Conservation (phyloP, 37 sponge, comb jelly and placozoan genomes). For the Tethya wilhelma region DNA sequence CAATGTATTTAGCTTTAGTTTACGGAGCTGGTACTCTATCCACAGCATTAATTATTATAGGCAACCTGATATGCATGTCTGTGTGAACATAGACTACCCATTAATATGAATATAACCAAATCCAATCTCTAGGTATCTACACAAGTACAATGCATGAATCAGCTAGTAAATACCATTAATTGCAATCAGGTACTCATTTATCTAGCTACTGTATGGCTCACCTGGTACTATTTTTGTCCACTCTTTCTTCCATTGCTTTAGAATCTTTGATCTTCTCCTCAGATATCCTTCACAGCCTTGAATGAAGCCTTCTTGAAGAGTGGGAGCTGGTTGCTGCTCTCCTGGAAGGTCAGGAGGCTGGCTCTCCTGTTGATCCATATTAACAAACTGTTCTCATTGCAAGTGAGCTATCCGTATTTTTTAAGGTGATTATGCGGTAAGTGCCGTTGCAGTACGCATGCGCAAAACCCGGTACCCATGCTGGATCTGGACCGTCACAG, state of each 20-base stretch:
- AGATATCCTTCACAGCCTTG: conserved; percentile 49
- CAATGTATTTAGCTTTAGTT: too few relatives aligned
- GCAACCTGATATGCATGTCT: too few relatives aligned
- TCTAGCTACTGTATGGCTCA: too few relatives aligned
- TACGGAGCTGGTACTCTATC: too few relatives aligned
- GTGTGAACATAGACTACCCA: background rate
- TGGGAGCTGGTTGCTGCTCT: conserved; percentile 6
- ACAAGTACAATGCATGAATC: background rate
- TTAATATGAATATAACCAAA: background rate
- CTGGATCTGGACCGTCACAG: too few relatives aligned
- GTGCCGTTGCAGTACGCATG: background rate
- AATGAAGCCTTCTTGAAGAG: conserved; percentile 36
- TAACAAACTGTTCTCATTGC: background rate
- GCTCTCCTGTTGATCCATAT: background rate
- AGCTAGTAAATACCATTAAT: too few relatives aligned
- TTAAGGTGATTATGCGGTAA: too few relatives aligned
- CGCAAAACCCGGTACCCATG: background rate
- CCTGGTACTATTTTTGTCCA: conserved; percentile 53
- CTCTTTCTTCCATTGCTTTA: conserved; percentile 70
- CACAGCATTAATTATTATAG: too few relatives aligned
- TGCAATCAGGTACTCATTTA: background rate
- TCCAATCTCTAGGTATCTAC: background rate
- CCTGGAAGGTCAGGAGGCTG: conserved; percentile 23
- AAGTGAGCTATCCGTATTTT: too few relatives aligned
- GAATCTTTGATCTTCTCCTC: conserved; percentile 40